A percentile compares a stretch with the other conserved stretches of the same genome.
phyloP scores from a whole-genome alignment of 2,797 vertebrate genomes.

The Argentina silus region DNA sequence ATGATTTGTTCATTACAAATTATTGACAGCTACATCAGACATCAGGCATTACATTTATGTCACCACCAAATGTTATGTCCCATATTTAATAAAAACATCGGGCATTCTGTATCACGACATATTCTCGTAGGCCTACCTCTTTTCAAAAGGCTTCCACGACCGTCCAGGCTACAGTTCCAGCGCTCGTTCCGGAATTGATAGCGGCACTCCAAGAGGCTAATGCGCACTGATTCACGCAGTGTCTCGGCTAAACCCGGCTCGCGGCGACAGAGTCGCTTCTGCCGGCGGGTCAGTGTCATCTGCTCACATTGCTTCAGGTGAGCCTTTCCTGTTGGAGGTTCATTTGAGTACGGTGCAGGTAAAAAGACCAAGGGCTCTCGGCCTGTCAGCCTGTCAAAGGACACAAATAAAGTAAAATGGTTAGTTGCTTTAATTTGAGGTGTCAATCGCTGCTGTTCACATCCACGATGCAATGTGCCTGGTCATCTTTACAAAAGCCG shows the following conservation, averaged over 20 bases:
- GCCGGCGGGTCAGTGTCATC: conserved; percentile 88
- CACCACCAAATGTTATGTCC: background rate
- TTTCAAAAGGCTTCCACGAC: conserved; percentile 90
- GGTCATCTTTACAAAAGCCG: too few species aligned
- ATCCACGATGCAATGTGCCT: too few species aligned
- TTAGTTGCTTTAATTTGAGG: too few species aligned
- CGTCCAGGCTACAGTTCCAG: conserved; percentile 98
- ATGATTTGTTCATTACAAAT: too few species aligned
- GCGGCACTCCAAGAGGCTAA: conserved; percentile 92
- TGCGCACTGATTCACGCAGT: conserved; percentile 89
- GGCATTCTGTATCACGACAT: background rate
- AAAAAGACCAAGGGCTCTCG: conserved; percentile 88
- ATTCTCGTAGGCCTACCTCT: conserved; percentile 79
- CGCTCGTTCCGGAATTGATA: conserved; percentile 95
- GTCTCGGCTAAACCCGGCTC: conserved; percentile 95
- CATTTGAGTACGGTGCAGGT: conserved; percentile 80
- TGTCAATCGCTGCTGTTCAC: too few species aligned
- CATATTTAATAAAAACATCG: background rate
- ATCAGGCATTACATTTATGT: background rate
- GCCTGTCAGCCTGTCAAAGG: conserved; percentile 83
- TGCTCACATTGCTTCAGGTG: conserved; percentile 96
- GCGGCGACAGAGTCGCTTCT: conserved; percentile 91
- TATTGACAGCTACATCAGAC: too few species aligned
- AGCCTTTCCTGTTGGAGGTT: conserved; percentile 74
- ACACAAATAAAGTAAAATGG: background rate